Percentiles rank a stretch among this genome's conserved stretches.
phyloP scores from a whole-genome alignment of 1,140 invertebrate species.

The Diachasmimorpha longicaudata region DNA sequence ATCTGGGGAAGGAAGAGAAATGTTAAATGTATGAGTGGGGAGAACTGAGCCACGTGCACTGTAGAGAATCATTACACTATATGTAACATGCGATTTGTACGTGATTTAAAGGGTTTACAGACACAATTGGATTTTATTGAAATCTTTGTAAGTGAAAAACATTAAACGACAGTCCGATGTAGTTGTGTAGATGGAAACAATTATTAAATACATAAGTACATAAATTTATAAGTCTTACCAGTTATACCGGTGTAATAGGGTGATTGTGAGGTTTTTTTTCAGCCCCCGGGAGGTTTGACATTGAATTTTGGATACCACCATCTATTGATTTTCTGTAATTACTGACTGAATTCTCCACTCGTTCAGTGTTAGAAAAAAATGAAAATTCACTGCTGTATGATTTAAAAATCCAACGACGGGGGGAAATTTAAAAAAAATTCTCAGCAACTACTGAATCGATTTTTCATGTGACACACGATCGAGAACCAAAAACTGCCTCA shows the following conservation, averaged over 20 bases:
- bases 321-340: too few species aligned
- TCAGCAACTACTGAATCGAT: too few species aligned
- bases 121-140: background rate
- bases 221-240: background rate
- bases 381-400: too few species aligned
- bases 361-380: too few species aligned
- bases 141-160: background rate
- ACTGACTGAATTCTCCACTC: too few species aligned
- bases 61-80: constrained; percentile 17
- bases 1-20: background rate
- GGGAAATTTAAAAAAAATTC: too few species aligned
- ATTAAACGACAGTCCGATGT: background rate
- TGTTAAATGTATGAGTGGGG: background rate
- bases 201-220: constrained; percentile 21
- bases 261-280: too few species aligned
- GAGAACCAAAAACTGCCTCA: constrained; percentile 46
- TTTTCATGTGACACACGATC: constrained; percentile 12
- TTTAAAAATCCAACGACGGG: too few species aligned
- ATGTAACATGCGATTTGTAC: constrained; percentile 12
- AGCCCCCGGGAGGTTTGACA: too few species aligned
- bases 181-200: constrained; percentile 22
- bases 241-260: background rate
- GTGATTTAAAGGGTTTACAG: background rate
- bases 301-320: too few species aligned
- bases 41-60: constrained; percentile 12